A percentile compares a stretch with the other conserved stretches of the same genome.
These are phyloP conservation scores for Drosophila bifasciata DNA, from an alignment of 1,140 invertebrate species.

Conservation along the genomic window DNA sequence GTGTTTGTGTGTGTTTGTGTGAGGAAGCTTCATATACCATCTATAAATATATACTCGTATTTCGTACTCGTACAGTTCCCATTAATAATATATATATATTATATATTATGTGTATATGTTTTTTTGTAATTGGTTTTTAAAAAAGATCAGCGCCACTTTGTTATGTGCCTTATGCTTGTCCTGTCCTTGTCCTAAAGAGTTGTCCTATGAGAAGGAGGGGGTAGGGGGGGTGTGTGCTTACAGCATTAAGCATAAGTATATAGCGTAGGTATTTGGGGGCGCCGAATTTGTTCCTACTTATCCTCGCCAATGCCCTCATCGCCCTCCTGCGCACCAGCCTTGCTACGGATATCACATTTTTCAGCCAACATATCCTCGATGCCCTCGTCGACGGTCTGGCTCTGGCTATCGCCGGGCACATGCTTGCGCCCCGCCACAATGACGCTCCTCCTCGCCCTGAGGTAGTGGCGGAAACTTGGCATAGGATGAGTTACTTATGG, in stretches of 20 bases:
- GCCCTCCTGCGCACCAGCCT: conserved; percentile 56
- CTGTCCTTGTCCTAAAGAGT: conserved; percentile 47
- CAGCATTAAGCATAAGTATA: conserved; percentile 54
- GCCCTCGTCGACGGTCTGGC: conserved; percentile 72
- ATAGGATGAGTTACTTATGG: conserved; percentile 68
- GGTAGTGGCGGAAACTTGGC: conserved; percentile 73
- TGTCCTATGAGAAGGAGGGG: too few relatives aligned
- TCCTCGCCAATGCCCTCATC: conserved; percentile 83
- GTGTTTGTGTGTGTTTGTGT: too few relatives aligned
- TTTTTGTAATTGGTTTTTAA: conserved; percentile 66
- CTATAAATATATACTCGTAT: conserved; percentile 78
- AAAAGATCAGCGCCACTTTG: conserved; percentile 74
- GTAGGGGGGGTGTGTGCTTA: conserved; percentile 39
- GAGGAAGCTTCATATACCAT: conserved; percentile 82
- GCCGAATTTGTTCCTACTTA: conserved; percentile 62
- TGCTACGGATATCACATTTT: conserved; percentile 84
- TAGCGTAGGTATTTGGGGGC: conserved; percentile 47
- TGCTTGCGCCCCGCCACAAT: conserved; percentile 50
- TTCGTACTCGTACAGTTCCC: conserved; percentile 1
- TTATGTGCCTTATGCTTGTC: conserved; percentile 56
- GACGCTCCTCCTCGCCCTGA: conserved; percentile 66
- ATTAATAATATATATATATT: too few relatives aligned
- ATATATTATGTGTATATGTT: conserved; percentile 58
- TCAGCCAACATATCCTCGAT: conserved; percentile 84
- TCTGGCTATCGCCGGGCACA: conserved; percentile 69